Evolutionary conservation across 2,888 invertebrate species (phyloP).

Genomic region (Machimus rusticus): DNA sequence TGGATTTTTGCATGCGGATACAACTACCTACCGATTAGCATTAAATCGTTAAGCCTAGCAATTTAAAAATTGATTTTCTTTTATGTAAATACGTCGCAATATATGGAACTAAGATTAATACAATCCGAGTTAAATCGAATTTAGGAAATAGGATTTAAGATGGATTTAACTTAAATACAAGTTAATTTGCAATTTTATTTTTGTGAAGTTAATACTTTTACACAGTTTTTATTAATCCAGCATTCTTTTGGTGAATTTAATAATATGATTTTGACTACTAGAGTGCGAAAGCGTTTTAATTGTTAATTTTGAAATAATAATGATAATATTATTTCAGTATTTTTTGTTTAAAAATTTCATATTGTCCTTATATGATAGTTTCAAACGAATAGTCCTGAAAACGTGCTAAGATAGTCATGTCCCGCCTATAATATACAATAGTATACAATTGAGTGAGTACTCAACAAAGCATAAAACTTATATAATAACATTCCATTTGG

Average conservation of each 20-base stretch:
- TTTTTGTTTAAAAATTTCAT: neutral
- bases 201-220: too few species aligned
- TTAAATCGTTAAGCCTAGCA: neutral
- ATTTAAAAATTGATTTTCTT: neutral
- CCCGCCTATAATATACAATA: neutral
- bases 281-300: too few species aligned
- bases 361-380: too few species aligned
- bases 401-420: neutral
- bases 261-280: too few species aligned
- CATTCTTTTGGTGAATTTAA: too few species aligned
- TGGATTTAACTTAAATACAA: neutral
- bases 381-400: neutral
- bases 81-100: neutral
- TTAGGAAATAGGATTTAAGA: neutral
- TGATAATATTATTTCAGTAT: neutral
- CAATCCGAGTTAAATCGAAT: neutral
- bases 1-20: too few species aligned
- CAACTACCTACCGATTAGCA: neutral
- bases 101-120: neutral
- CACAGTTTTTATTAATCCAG: too few species aligned
- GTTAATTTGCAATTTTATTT: neutral
- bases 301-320: neutral
- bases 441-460: neutral
- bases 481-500: neutral
- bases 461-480: neutral